Conservation (phyloP, 2,797 vertebrate species). For the Lepidocolaptes lacrymiger region DNA sequence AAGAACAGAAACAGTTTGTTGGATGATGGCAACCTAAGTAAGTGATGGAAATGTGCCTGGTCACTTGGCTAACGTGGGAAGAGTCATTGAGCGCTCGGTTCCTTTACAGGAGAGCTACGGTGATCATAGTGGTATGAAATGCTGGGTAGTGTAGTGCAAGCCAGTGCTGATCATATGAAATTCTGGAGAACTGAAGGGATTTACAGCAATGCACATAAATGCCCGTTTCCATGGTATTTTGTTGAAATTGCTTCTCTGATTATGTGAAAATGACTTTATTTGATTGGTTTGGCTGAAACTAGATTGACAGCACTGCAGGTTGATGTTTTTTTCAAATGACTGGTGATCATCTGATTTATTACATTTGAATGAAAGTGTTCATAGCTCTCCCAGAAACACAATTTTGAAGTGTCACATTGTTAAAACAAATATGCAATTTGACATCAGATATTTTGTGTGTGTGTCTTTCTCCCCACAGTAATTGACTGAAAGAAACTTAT, state of each 20-base stretch:
- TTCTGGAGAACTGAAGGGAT: not conserved
- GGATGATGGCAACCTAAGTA: slow-evolving; percentile 74
- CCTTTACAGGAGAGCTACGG: not conserved
- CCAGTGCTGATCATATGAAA: not conserved
- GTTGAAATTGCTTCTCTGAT: not conserved
- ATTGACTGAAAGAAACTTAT: not conserved
- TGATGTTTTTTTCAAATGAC: not conserved
- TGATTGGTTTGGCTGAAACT: not conserved
- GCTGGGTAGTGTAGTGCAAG: not conserved
- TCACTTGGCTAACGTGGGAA: not conserved
- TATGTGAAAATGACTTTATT: not conserved
- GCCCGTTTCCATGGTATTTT: not conserved
- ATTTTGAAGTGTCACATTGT: not conserved
- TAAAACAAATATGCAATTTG: not conserved
- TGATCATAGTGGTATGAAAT: not conserved
- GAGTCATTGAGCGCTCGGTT: not conserved
- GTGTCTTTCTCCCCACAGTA: not conserved
- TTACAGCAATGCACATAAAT: not conserved
- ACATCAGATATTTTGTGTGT: not conserved
- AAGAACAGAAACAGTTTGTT: slow-evolving; percentile 78
- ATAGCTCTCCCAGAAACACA: not conserved
- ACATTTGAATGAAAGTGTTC: not conserved
- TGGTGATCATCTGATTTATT: not conserved
- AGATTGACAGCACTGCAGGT: not conserved
- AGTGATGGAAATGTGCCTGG: not conserved